phyloP scores from a whole-genome alignment of 2,113 vertebrate species.

The Atrichornis clamosus region DNA sequence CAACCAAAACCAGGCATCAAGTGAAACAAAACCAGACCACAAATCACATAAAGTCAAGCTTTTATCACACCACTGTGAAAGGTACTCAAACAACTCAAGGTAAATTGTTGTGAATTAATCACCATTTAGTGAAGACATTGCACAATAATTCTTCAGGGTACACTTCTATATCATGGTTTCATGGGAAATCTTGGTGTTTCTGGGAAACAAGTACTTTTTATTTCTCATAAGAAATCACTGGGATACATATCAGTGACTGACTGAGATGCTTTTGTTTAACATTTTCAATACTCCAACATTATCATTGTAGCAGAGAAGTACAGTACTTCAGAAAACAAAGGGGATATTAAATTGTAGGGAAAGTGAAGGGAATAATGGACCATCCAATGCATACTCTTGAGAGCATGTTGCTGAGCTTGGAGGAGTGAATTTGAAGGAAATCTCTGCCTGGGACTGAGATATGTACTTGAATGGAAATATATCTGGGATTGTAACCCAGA shows the following conservation, averaged over 20 bases:
- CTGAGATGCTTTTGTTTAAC: not conserved
- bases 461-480: not conserved
- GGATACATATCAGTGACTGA: not conserved
- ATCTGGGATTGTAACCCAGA: not conserved
- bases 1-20: not conserved
- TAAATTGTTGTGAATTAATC: conserved; percentile 37
- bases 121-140: not conserved
- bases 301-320: not conserved
- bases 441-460: not conserved
- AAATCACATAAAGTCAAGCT: not conserved
- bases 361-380: not conserved
- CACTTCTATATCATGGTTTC: not conserved
- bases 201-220: not conserved
- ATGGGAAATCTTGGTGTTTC: not conserved
- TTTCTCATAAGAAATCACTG: not conserved
- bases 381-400: not conserved
- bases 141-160: not conserved
- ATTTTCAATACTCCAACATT: not conserved
- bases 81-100: not conserved
- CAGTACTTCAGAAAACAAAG: not conserved
- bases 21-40: not conserved
- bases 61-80: not conserved
- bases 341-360: not conserved
- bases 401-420: not conserved
- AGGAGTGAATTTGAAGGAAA: not conserved